Base-by-base conservation (phyloP, 2,113 vertebrate genomes). In the Python bivittatus region DNA sequence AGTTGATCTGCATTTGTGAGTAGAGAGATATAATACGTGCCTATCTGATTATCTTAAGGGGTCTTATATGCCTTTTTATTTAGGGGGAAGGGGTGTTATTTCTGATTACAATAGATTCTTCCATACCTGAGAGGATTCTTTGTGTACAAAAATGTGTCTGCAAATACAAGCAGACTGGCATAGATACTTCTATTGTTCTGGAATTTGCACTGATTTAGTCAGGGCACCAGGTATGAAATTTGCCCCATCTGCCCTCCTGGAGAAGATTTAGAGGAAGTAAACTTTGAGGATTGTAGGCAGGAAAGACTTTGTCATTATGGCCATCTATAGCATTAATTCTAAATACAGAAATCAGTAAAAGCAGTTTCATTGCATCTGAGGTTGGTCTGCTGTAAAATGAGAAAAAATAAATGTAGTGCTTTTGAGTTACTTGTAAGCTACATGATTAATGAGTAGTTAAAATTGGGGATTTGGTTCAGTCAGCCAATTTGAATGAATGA, bases 161-260 rank as follows among this genome's bases (percentile, higher is more conserved):
- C 29, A 68, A 84, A 42, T 25, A 12, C 64, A 83, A 23, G 53
- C 64, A 92, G 15, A 72, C 33, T 57, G 29, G 60, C 52, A 72
- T 57, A 92, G 42, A 56, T 48, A 58, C 58, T 83, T 58, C 54
- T 60, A 83, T 88, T 52, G 68, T 58, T 29, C 8, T 27, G 0
- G 10, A 57, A 86, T 57, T 57, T 72, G 68, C 88, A 53, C 53
- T 92, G 56, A 79, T 92, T 88, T 92, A 83, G 86, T 38, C 86
- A 60, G 56, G 86, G 54, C 29, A 84, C 54, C 48, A 25, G 23
- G 20, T 68, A 84, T 84, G 42, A 83, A 60, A 92, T 60, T 57
- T 83, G 68, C 64, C 33, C 29, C 15, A 29, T 44, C 83, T 58
- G 20, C 42, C 29, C 56, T 60, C 56, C 54, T 60, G 68, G 8